These are phyloP conservation scores for Mirounga angustirostris DNA, from an alignment of 2,113 vertebrate genomes.

Conservation along the genomic window DNA sequence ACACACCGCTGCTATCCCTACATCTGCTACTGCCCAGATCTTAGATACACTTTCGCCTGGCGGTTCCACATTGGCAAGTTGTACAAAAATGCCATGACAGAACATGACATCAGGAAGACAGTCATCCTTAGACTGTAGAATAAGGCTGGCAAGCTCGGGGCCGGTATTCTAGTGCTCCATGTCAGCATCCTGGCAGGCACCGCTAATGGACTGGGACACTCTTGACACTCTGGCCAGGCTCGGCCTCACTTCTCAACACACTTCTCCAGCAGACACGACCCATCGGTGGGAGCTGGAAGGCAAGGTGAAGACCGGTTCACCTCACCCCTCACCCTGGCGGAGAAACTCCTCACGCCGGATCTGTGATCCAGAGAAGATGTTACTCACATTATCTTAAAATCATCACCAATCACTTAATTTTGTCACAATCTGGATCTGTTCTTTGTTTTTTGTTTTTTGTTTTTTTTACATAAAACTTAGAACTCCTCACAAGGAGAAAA, in stretches of 20 bases:
- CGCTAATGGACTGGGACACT: neutral
- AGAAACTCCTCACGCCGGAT: neutral
- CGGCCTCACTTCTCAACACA: neutral
- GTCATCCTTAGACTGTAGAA: neutral
- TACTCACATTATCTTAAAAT: conserved; percentile 37
- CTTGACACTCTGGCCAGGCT: neutral
- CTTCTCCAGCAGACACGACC: neutral
- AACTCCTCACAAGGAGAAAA: neutral
- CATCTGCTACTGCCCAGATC: neutral
- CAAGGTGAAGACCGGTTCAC: neutral
- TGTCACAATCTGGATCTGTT: neutral
- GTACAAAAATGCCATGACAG: neutral
- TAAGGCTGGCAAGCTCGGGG: neutral
- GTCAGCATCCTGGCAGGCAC: neutral
- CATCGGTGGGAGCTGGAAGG: neutral
- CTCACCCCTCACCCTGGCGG: neutral
- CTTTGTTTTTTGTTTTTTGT: neutral
- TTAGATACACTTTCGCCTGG: neutral
- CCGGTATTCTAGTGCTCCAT: rapidly evolving
- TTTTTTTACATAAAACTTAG: neutral
- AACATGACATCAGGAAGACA: neutral
- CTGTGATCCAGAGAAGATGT: neutral
- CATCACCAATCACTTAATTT: neutral
- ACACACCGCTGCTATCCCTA: neutral
- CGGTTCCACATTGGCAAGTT: neutral